Percentiles rank a stretch among this genome's conserved stretches.
Conservation (phyloP, 2,113 vertebrate species). For the Callionymus lyra region DNA sequence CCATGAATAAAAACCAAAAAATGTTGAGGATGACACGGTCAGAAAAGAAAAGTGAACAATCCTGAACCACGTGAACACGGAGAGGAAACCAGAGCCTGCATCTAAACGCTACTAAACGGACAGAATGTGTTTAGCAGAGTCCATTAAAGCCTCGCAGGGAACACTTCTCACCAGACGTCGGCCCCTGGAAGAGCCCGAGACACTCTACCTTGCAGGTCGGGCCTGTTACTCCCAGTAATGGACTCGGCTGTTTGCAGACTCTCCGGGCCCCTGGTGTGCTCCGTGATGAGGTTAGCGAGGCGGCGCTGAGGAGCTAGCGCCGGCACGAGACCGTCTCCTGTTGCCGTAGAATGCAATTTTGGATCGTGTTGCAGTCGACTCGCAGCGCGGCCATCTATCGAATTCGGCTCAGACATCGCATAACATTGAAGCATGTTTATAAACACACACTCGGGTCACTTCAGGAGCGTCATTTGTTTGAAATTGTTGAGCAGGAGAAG, state of each 20-base stretch:
- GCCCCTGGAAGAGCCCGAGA: constrained; percentile 52
- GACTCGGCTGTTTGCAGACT: constrained; percentile 58
- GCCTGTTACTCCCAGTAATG: constrained; percentile 53
- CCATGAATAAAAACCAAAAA: too few species aligned
- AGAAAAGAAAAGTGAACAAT: constrained; percentile 16
- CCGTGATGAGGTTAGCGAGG: constrained; percentile 64
- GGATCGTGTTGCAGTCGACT: constrained; percentile 56
- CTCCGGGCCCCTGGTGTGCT: constrained; percentile 42
- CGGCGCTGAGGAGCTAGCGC: constrained; percentile 23
- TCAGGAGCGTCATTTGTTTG: constrained; percentile 34
- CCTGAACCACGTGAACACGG: constrained; percentile 31
- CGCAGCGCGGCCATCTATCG: constrained; percentile 59
- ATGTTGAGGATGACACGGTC: neutral
- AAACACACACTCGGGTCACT: constrained; percentile 58
- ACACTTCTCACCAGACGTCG: constrained; percentile 39
- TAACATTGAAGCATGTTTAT: constrained; percentile 67
- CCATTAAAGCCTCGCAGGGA: constrained; percentile 65
- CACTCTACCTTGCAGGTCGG: constrained; percentile 55
- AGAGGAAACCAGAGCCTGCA: constrained; percentile 57
- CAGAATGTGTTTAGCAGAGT: constrained; percentile 65
- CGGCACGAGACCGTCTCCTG: constrained; percentile 48
- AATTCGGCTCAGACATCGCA: constrained; percentile 64
- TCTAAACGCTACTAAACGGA: constrained; percentile 54
- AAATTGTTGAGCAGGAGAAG: constrained; percentile 2
- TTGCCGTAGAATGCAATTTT: constrained; percentile 59